These are phyloP conservation scores for Drosophila gunungcola DNA, from an alignment of 1,140 invertebrate species.

Conservation along the genomic window DNA sequence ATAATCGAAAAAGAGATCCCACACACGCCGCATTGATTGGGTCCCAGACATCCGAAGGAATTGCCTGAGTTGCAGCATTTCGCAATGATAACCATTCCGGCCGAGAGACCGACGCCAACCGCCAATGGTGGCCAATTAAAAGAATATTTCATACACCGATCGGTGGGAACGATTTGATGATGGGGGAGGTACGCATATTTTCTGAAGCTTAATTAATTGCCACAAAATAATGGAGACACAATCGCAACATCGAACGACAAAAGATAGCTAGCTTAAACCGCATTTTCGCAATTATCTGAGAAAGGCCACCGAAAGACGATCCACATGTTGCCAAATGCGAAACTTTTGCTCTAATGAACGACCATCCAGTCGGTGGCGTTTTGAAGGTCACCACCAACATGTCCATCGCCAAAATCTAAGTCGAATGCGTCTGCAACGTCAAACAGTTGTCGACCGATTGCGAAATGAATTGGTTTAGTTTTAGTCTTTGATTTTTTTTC, in stretches of 20 bases:
- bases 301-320: slow-evolving; percentile 47
- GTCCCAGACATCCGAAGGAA: slow-evolving; percentile 8
- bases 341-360: slow-evolving; percentile 49
- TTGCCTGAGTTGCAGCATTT: slow-evolving; percentile 14
- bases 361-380: slow-evolving; percentile 27
- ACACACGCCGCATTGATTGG: slow-evolving; percentile 15
- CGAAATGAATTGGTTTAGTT: slow-evolving; percentile 51
- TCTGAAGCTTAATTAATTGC: slow-evolving; percentile 48
- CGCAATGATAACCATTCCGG: slow-evolving; percentile 37
- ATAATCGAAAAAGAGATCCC: slow-evolving; percentile 30
- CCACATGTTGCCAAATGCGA: slow-evolving; percentile 48
- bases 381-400: slow-evolving; percentile 45
- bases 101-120: slow-evolving; percentile 25
- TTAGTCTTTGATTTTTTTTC: slow-evolving; percentile 31
- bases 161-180: slow-evolving; percentile 11
- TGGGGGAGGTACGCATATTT: slow-evolving; percentile 43
- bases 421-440: slow-evolving; percentile 46
- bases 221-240: slow-evolving; percentile 42
- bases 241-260: slow-evolving; percentile 37
- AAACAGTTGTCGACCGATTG: slow-evolving; percentile 43
- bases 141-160: slow-evolving; percentile 29
- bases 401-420: slow-evolving; percentile 46
- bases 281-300: slow-evolving; percentile 47
- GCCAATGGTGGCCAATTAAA: slow-evolving; percentile 38
- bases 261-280: slow-evolving; percentile 33